Percentiles rank a stretch among this genome's conserved stretches.
phyloP scores from a whole-genome alignment of 2,888 invertebrate species.

The Aradus depressus region DNA sequence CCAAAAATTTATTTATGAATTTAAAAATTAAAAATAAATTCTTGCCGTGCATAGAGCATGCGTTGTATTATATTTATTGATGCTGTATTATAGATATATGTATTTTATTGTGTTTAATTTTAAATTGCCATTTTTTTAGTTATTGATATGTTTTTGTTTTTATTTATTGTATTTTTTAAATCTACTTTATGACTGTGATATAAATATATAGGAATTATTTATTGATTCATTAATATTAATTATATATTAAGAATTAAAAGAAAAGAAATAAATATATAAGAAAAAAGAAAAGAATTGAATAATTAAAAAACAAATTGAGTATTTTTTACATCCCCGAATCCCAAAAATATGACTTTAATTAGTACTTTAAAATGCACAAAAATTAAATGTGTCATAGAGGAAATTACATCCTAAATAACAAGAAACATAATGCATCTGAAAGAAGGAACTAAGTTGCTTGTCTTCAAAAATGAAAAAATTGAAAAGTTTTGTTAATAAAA shows the following conservation, averaged over 20 bases:
- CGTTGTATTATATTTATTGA: conserved; percentile 13
- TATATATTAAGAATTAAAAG: conserved; percentile 3
- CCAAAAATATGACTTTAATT: not conserved
- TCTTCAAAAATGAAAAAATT: too few species aligned
- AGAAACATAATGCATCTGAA: too few species aligned
- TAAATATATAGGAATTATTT: conserved; percentile 26
- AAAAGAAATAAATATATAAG: conserved; percentile 8
- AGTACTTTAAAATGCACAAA: not conserved
- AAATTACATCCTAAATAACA: too few species aligned
- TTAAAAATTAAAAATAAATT: conserved; percentile 6
- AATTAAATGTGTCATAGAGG: too few species aligned
- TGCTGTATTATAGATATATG: not conserved
- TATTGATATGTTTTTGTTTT: conserved; percentile 15
- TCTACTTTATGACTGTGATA: conserved; percentile 27
- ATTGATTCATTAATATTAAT: conserved; percentile 24
- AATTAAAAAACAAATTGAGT: too few species aligned
- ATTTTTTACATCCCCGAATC: too few species aligned
- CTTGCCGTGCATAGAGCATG: conserved; percentile 15
- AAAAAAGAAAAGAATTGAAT: too few species aligned
- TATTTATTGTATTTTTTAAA: conserved; percentile 12
- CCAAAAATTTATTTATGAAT: conserved; percentile 4
- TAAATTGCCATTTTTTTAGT: conserved; percentile 13
- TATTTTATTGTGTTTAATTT: conserved; percentile 13
- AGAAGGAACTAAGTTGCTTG: too few species aligned
- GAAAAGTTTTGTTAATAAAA: too few species aligned